Percentiles rank a stretch among this genome's conserved stretches.
These are phyloP conservation scores for Nomada goodeniana DNA, from an alignment of 2,888 invertebrate genomes.

Conservation along the genomic window DNA sequence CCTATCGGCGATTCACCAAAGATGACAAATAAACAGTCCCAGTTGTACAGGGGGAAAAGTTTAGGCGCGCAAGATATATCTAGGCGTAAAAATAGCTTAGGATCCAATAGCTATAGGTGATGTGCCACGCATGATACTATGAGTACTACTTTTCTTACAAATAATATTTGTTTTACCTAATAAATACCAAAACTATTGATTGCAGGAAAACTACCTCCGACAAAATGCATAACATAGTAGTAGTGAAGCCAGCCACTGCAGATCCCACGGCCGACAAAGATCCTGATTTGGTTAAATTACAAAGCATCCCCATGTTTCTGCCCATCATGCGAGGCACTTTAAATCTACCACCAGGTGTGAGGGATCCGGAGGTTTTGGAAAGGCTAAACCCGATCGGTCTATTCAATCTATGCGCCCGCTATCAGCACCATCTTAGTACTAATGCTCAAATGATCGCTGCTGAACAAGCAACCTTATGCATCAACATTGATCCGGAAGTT, in stretches of 20 bases:
- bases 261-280: constrained; percentile 89
- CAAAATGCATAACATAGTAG: constrained; percentile 91
- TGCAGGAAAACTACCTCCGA: constrained; percentile 74
- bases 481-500: constrained; percentile 91
- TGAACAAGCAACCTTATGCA: constrained; percentile 91
- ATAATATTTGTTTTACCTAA: constrained; percentile 2
- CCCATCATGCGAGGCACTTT: constrained; percentile 96
- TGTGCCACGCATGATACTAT: too few species aligned
- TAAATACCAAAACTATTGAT: constrained; percentile 31
- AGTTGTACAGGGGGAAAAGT: constrained; percentile 80
- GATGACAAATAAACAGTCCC: constrained; percentile 87
- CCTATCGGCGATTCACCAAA: constrained; percentile 97
- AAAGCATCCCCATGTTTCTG: constrained; percentile 95
- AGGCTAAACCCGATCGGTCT: constrained; percentile 89
- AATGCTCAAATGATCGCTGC: constrained; percentile 93
- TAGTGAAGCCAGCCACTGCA: constrained; percentile 89
- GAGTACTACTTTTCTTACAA: not conserved
- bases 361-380: constrained; percentile 95
- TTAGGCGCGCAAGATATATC: constrained; percentile 77
- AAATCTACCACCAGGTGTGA: constrained; percentile 91
- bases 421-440: constrained; percentile 93
- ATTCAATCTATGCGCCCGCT: constrained; percentile 91
- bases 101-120: constrained; percentile 66
- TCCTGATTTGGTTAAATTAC: constrained; percentile 89
- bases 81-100: constrained; percentile 76